phyloP scores from a whole-genome alignment of 2,888 invertebrate genomes.

The Seira sanloemensis region DNA sequence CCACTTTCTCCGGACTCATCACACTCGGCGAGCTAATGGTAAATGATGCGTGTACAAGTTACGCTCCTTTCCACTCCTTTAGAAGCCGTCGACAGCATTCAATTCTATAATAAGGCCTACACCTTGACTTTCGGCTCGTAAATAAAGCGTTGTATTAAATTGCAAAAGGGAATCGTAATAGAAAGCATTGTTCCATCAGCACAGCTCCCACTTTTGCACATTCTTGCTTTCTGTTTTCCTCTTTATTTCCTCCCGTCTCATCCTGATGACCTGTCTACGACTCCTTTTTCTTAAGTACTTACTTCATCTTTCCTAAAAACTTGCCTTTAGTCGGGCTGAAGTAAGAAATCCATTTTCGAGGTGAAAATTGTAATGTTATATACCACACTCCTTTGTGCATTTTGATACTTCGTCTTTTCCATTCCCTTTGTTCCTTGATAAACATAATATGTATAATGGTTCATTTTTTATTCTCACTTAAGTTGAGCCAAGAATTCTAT shows the following conservation, averaged over 20 bases:
- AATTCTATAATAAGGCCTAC: constrained; percentile 9
- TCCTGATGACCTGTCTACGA: constrained; percentile 39
- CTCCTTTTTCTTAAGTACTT: constrained; percentile 42
- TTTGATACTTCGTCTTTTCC: background rate
- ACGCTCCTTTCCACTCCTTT: constrained; percentile 1
- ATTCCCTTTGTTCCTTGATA: constrained; percentile 13
- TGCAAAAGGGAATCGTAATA: no score
- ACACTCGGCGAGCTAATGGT: constrained; percentile 29
- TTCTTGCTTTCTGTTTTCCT: constrained; percentile 25
- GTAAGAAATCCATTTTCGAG: no score
- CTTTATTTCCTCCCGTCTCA: constrained; percentile 46
- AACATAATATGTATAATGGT: constrained; percentile 57
- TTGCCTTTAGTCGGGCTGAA: no score
- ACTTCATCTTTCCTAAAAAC: no score
- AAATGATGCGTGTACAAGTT: constrained; percentile 51
- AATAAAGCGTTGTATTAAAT: no score
- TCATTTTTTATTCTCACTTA: constrained; percentile 42
- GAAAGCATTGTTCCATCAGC: no score
- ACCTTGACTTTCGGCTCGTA: constrained; percentile 19
- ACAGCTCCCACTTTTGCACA: no score
- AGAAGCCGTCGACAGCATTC: constrained; percentile 12
- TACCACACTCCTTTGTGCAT: background rate
- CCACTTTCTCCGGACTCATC: no score
- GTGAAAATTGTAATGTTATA: background rate
- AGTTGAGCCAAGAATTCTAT: no score